Percentiles rank a stretch among this genome's conserved stretches.
phyloP scores from a whole-genome alignment of 2,888 invertebrate species.

The Anodontia alba region DNA sequence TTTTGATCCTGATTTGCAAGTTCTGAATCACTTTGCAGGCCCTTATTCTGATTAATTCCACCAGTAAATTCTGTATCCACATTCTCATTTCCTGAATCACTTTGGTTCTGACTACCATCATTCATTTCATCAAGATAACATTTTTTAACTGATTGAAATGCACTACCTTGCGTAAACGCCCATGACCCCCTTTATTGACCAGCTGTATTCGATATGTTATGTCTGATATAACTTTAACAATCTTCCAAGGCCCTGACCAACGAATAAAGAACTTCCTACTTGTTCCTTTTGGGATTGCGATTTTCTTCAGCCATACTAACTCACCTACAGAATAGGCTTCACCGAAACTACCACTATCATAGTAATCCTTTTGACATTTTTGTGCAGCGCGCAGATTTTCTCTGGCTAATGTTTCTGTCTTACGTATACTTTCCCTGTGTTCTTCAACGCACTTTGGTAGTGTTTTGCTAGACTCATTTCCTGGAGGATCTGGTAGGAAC shows the following conservation, averaged over 20 bases:
- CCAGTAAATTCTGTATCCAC: background rate
- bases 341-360: slow-evolving; percentile 12
- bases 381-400: slow-evolving; percentile 9
- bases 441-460: slow-evolving; percentile 3
- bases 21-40: background rate
- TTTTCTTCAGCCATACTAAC: slow-evolving; percentile 11
- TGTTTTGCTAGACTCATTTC: background rate
- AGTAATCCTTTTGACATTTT: slow-evolving; percentile 16
- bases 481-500: slow-evolving; percentile 12
- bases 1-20: background rate
- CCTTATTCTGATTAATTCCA: background rate
- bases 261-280: slow-evolving; percentile 16
- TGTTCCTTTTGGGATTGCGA: slow-evolving; percentile 11
- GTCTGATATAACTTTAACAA: slow-evolving; percentile 15
- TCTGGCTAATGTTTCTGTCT: slow-evolving; percentile 12
- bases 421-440: slow-evolving; percentile 5
- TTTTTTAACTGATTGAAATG: slow-evolving; percentile 18
- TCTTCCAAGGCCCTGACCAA: slow-evolving; percentile 20
- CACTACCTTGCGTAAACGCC: background rate
- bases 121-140: background rate
- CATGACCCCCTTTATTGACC: background rate
- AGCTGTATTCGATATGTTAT: background rate
- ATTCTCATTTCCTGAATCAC: background rate
- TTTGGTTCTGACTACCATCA: background rate
- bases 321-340: background rate